phyloP scores from a whole-genome alignment of 1,140 invertebrate genomes.

The Listronotus bonariensis region DNA sequence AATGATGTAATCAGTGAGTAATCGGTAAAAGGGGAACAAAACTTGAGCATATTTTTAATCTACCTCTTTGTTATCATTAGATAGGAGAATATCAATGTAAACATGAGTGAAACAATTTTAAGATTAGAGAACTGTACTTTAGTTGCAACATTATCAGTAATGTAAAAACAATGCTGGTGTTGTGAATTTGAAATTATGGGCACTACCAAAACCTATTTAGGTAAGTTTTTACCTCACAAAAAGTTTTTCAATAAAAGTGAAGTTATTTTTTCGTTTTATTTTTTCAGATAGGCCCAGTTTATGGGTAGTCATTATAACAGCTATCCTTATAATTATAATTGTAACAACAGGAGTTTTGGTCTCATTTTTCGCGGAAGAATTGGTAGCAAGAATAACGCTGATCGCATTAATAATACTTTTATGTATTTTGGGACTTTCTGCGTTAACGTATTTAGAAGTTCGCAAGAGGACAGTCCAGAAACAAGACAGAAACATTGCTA shows the following conservation, averaged over 20 bases:
- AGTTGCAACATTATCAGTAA: too few species aligned
- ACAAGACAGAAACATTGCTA: not conserved
- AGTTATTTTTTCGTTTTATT: too few species aligned
- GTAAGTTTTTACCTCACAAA: not conserved
- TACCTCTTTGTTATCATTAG: too few species aligned
- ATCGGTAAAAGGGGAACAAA: too few species aligned
- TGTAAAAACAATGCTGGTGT: too few species aligned
- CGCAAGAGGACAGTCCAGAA: conserved; percentile 13
- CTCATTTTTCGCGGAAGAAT: conserved; percentile 11
- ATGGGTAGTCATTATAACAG: conserved; percentile 16
- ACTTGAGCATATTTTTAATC: too few species aligned
- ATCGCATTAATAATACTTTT: conserved; percentile 15
- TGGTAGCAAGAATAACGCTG: conserved; percentile 10
- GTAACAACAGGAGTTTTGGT: conserved; percentile 17
- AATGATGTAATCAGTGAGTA: too few species aligned
- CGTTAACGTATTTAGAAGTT: conserved; percentile 17
- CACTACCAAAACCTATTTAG: not conserved
- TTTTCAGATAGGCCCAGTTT: conserved; percentile 22
- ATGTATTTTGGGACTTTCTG: conserved; percentile 11
- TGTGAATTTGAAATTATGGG: not conserved
- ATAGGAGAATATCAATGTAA: too few species aligned
- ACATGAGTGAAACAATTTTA: too few species aligned
- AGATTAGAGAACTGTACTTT: too few species aligned
- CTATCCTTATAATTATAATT: conserved; percentile 17
- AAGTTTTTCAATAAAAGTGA: not conserved